Base-by-base conservation (phyloP, 2,888 invertebrate species). In the Dendrolimus houi region DNA sequence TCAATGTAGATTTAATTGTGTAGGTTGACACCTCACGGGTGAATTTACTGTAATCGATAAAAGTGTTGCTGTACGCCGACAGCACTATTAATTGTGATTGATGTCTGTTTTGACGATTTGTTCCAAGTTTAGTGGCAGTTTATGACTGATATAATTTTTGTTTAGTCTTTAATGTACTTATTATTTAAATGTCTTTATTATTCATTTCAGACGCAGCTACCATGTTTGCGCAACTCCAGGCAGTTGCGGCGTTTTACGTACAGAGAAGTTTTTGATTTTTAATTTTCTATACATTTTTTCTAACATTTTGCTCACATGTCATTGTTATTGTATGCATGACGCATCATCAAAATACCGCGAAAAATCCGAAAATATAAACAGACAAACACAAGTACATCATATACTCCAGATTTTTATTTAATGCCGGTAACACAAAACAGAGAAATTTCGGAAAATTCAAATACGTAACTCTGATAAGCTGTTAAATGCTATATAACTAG, bases 71-170 rank as follows among this genome's bases (percentile, higher is more conserved):
- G 62, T 60, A 61, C 62, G 69, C 69, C 80, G 80, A 83, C 85
- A 81, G 70, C 83, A 76, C 77, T 79, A 71, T 70, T 75, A 71
- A 78, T 78, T 80, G 68, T 81, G 80, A 85, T 83, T 64, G 80
- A 85, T 83, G 66, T 63, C 59, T 71, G 63, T 72, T 72, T 64
- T 65, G 66, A 67, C 60, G 65, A 67, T 67, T 62, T 60, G 56
- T 58, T 61, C 59, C 58, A 7, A 13, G n/a, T 52, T 7, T 10
- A 55, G 9, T 40, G 40, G 13, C 52, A 52, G 29, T 3, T 29
- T 29, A 29, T 29, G 29, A 29, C 3, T 29, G 29, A 29, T 47
- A 7, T 47, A 12, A 47, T 10, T 47, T 10, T 47, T 47, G 3
- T 47, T 47, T 47, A 10, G 47, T 2, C 12, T 47, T 47, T 9